Evolutionary conservation across 2,888 invertebrate species (phyloP).

Genomic region (Pseudococcus viburni): DNA sequence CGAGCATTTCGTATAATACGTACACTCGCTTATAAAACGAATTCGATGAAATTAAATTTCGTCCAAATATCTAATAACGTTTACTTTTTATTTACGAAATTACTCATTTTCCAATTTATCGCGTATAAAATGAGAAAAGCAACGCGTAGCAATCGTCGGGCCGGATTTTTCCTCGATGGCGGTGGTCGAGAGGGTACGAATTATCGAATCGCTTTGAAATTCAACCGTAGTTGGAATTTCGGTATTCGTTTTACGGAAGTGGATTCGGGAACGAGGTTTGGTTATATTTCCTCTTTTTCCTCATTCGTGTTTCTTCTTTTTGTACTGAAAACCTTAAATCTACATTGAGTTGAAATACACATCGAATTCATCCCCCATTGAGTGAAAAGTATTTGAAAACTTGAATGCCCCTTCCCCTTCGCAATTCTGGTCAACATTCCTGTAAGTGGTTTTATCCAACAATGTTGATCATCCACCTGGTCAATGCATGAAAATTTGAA

Average conservation of each 20-base stretch:
- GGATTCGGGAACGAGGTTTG: neutral
- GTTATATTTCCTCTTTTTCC: neutral
- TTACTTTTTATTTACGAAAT: conserved; percentile 37
- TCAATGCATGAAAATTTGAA: too few species aligned
- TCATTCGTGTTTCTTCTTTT: neutral
- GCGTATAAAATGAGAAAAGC: neutral
- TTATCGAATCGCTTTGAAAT: conserved; percentile 30
- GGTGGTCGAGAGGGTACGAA: neutral
- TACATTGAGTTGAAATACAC: neutral
- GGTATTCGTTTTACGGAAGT: neutral
- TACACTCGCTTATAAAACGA: neutral
- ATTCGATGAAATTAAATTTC: conserved; percentile 30
- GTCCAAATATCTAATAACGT: conserved; percentile 1
- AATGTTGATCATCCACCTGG: too few species aligned
- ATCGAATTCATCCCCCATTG: neutral
- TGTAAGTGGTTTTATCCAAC: neutral
- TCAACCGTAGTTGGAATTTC: neutral
- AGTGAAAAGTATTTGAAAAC: neutral
- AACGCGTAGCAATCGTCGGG: neutral
- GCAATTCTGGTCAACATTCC: neutral
- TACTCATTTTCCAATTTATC: conserved; percentile 38
- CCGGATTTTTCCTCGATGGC: neutral
- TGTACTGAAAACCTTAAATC: conserved; percentile 1
- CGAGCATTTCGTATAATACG: neutral
- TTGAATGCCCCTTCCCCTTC: neutral